These are phyloP conservation scores for Gopherus evgoodei DNA, from an alignment of 2,113 vertebrate species.

Conservation along the genomic window DNA sequence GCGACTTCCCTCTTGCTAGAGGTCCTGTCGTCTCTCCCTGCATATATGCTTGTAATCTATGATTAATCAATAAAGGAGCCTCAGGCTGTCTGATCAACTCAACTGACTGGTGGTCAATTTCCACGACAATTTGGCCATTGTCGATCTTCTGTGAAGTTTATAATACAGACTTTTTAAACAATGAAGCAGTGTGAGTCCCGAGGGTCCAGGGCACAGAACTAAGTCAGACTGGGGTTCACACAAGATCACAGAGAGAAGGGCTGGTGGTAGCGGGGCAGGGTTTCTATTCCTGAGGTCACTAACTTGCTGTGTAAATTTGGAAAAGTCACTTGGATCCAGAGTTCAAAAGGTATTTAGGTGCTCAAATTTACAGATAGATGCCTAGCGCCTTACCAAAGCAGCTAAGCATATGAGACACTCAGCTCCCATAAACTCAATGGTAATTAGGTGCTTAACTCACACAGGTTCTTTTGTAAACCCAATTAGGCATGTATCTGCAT, in stretches of 20 bases:
- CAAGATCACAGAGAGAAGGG: no score
- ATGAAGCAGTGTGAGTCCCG: not conserved
- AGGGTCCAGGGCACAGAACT: not conserved
- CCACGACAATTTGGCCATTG: no score
- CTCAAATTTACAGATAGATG: not conserved
- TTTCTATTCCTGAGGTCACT: not conserved
- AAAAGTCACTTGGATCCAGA: not conserved
- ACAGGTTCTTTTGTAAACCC: not conserved
- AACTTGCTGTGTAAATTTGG: not conserved
- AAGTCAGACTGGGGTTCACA: not conserved
- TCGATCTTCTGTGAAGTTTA: no score
- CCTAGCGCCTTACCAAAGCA: not conserved
- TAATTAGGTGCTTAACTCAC: not conserved
- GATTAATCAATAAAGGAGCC: no score
- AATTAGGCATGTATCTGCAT: no score
- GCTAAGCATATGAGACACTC: not conserved
- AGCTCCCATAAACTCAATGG: not conserved
- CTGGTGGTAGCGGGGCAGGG: no score
- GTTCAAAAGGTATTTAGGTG: not conserved
- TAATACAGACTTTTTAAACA: not conserved
- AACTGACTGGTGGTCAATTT: no score
- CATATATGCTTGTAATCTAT: no score
- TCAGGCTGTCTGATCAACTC: no score
- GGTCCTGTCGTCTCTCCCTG: no score
- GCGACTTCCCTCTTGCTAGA: no score